These are phyloP conservation scores for Notechis scutatus DNA, from an alignment of 2,113 vertebrate species.

Conservation along the genomic window DNA sequence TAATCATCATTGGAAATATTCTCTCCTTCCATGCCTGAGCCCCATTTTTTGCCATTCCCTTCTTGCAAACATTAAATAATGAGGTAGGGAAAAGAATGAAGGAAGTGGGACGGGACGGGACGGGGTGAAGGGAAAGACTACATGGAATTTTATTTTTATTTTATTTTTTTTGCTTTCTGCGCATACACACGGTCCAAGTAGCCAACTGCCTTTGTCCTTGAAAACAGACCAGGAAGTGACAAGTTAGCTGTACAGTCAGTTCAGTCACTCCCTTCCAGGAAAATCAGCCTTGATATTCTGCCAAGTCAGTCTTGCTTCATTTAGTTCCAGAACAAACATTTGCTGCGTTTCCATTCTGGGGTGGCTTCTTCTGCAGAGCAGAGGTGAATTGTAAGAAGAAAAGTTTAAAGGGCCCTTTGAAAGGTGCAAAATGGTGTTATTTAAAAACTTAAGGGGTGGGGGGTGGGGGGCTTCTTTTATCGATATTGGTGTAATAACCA, in stretches of 20 bases:
- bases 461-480: not conserved
- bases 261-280: not conserved
- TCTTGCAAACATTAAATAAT: not conserved
- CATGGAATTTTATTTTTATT: not conserved
- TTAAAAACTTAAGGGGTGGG: not conserved
- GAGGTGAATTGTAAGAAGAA: not conserved
- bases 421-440: not conserved
- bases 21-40: not conserved
- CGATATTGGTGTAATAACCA: not conserved
- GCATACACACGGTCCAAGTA: not conserved
- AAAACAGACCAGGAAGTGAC: constrained; percentile 20
- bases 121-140: not conserved
- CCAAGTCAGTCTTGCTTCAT: not conserved
- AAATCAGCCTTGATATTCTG: not conserved
- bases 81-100: not conserved
- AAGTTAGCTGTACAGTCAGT: constrained; percentile 12
- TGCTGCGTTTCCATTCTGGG: not conserved
- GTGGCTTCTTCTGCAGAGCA: not conserved
- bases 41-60: not conserved
- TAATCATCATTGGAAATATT: not conserved
- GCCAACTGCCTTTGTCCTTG: constrained; percentile 1
- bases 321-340: constrained; percentile 1
- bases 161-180: not conserved
- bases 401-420: not conserved
- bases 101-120: not conserved